Base-by-base conservation (phyloP, 2,113 vertebrate genomes). In the Macaca nemestrina region DNA sequence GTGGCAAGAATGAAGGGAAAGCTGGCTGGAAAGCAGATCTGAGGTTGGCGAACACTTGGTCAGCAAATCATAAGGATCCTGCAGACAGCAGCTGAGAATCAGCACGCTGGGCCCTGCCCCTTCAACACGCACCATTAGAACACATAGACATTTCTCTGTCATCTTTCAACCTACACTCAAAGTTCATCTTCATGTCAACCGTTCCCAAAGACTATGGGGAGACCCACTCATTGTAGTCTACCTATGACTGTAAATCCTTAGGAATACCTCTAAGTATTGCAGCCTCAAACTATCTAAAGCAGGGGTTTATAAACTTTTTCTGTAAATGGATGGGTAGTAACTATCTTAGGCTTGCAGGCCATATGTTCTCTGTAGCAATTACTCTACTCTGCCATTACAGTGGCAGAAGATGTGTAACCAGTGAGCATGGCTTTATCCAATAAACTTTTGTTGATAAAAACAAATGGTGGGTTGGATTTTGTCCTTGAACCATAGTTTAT, bases 401-500 rank as follows among this genome's bases (percentile, higher is more conserved):
- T 80, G n/a, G 20, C 5, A 35, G 40, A 78, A 6, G 45, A 43
- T 40, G 61, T 14, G 12, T 93, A 86, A 85, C 68, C 32, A 40
- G 64, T 45, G 76, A 87, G 27, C 35, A 43, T 59, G 55, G 16
- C 38, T 80, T 92, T 94, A 45, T 30, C 48, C 23, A 76, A n/a
- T 83, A 94, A 96, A 94, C 59, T 43, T 59, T 93, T 76, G 88
- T 73, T 86, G 64, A 94, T 32, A 84, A 93, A 96, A 78, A 50
- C 43, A 96, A 57, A 48, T 52, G 9, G 52, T 45, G 13, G 57
- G 12, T 83, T 94, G 57, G 22, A 40, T 88, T 50, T 86, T 73
- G 25, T 64, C 52, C 52, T 25, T 16, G 1, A 18, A 17, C 32
- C 52, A 64, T 13, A 59, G 45, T 82, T 95, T 64, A 16, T n/a